phyloP scores from a whole-genome alignment of 2,113 vertebrate species.

The Pelodiscus sinensis region DNA sequence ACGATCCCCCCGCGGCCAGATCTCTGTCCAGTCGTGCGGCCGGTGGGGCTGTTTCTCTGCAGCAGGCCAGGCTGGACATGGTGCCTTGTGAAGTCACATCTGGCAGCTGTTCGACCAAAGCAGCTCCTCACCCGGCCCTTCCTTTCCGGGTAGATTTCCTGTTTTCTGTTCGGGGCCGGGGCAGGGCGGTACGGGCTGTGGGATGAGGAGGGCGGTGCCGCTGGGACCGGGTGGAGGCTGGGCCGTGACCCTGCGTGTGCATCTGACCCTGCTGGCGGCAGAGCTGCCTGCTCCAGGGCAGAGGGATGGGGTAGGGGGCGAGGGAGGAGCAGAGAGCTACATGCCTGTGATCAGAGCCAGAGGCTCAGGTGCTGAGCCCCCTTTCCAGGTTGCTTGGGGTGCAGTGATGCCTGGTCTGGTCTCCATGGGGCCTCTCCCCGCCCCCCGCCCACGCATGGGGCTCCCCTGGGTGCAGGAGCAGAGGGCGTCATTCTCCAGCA shows the following conservation, averaged over 20 bases:
- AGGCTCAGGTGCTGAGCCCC: neutral
- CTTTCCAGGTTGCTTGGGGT: neutral
- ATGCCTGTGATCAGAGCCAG: too few relatives aligned
- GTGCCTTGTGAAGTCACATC: neutral
- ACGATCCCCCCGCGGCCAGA: neutral
- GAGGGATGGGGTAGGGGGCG: neutral
- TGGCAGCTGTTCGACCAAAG: neutral
- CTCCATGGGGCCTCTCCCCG: too few relatives aligned
- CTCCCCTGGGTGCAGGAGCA: neutral
- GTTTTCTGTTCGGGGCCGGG: slow-evolving; percentile 58
- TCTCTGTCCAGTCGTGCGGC: neutral
- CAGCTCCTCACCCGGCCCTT: slow-evolving; percentile 58
- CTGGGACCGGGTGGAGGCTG: rapidly evolving
- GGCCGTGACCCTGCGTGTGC: neutral
- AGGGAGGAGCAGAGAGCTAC: neutral
- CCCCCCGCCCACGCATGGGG: too few relatives aligned
- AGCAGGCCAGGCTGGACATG: neutral
- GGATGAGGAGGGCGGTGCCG: neutral
- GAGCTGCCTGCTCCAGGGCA: rapidly evolving
- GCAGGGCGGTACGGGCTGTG: slow-evolving; percentile 31
- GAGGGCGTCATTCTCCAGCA: too few relatives aligned
- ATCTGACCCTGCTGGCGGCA: neutral
- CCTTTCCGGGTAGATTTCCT: slow-evolving; percentile 75
- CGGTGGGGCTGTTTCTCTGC: neutral
- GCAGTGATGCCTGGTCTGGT: neutral